Evolutionary conservation across 2,888 invertebrate genomes (phyloP).

Genomic region (Drosophila leonis): DNA sequence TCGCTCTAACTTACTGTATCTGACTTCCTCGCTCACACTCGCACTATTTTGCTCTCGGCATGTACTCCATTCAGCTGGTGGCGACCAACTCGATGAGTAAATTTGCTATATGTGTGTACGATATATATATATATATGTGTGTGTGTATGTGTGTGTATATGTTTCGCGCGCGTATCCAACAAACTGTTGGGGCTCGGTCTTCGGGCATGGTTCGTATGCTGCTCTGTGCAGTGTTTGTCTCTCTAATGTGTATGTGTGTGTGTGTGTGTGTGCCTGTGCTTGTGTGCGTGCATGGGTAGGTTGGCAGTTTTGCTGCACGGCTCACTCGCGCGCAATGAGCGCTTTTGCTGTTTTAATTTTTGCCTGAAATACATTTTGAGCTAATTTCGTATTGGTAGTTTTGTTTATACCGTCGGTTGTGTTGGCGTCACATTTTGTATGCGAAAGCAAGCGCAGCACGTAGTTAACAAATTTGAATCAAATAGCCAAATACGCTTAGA

Average conservation of each 20-base stretch:
- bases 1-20: constrained; percentile 44
- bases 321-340: constrained; percentile 69
- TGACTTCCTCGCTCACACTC: constrained; percentile 12
- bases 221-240: constrained; percentile 9
- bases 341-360: constrained; percentile 79
- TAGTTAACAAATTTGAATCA: constrained; percentile 51
- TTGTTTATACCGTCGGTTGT: constrained; percentile 84
- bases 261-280: constrained; percentile 11
- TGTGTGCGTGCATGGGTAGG: constrained; percentile 49
- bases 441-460: constrained; percentile 72
- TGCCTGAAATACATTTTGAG: constrained; percentile 83
- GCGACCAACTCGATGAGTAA: constrained; percentile 61
- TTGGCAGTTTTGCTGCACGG: constrained; percentile 62
- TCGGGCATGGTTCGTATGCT: constrained; percentile 34
- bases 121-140: constrained; percentile 14
- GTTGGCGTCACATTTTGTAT: constrained; percentile 77
- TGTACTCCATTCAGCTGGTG: constrained; percentile 52
- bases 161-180: constrained; percentile 56
- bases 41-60: constrained; percentile 33
- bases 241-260: constrained; percentile 10
- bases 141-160: constrained; percentile 16
- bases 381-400: constrained; percentile 84
- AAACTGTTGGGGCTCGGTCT: constrained; percentile 66
- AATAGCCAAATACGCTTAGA: constrained; percentile 45
- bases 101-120: constrained; percentile 45